These are phyloP conservation scores for Paracanthobrama guichenoti DNA, from an alignment of 2,113 vertebrate genomes.

Conservation along the genomic window DNA sequence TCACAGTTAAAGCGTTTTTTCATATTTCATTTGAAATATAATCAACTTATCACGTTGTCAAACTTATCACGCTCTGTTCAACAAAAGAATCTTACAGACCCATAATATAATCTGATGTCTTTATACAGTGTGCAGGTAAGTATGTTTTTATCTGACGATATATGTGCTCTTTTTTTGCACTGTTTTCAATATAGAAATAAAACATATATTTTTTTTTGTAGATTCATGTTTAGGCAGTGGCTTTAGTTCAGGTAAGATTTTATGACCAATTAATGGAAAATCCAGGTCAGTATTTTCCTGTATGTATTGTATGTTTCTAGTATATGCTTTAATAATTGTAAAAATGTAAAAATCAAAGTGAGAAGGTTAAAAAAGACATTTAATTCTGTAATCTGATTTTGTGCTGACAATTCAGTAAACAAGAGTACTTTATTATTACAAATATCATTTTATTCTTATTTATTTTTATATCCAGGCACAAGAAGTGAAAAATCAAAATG, in stretches of 20 bases:
- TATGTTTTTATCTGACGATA: too few relatives aligned
- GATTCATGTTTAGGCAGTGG: background rate
- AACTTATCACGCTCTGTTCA: background rate
- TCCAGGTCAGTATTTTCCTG: background rate
- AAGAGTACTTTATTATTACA: conserved; percentile 18
- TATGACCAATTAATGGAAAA: background rate
- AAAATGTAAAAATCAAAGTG: background rate
- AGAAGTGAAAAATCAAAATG: conserved; percentile 21
- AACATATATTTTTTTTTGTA: too few relatives aligned
- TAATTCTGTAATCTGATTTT: background rate
- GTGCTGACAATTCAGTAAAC: background rate
- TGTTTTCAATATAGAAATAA: too few relatives aligned
- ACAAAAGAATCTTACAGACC: background rate
- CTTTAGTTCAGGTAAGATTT: background rate
- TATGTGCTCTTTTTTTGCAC: too few relatives aligned
- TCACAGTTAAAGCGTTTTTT: background rate
- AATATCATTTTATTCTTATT: conserved; percentile 17
- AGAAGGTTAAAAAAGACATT: background rate
- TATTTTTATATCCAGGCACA: conserved; percentile 13
- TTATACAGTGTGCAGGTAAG: too few relatives aligned
- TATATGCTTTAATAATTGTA: background rate
- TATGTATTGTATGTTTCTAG: background rate
- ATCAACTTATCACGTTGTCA: background rate
- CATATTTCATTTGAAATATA: background rate
- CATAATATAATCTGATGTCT: background rate